phyloP scores from a whole-genome alignment of 2,797 vertebrate species.

The Peromyscus aztecus region DNA sequence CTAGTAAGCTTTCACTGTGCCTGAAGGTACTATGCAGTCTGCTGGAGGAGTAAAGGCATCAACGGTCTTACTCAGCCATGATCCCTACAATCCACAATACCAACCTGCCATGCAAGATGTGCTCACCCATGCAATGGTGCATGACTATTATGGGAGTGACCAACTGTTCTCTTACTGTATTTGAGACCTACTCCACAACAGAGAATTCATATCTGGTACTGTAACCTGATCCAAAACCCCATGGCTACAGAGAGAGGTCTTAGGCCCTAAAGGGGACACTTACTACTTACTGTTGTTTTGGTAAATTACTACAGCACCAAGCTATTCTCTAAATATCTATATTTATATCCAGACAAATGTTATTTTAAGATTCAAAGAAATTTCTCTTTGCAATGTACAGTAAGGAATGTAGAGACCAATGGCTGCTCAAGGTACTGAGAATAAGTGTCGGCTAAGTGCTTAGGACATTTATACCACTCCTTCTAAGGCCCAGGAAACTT shows the following conservation, averaged over 20 bases:
- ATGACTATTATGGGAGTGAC: not conserved
- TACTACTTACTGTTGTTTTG: not conserved
- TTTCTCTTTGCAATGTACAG: not conserved
- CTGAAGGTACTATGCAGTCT: not conserved
- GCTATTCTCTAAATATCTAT: not conserved
- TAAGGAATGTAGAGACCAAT: not conserved
- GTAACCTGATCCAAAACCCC: not conserved
- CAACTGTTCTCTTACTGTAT: not conserved
- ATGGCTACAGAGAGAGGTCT: not conserved
- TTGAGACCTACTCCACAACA: not conserved
- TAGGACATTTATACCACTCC: not conserved
- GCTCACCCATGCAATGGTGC: not conserved
- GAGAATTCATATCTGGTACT: not conserved
- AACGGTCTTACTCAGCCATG: not conserved
- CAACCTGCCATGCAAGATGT: not conserved
- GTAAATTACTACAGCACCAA: not conserved
- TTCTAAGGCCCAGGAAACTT: not conserved
- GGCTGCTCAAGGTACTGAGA: not conserved
- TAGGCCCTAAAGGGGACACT: not conserved
- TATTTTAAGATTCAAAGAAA: not conserved
- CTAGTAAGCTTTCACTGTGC: not conserved
- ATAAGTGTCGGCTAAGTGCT: not conserved
- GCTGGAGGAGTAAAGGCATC: not conserved
- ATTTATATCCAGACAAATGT: not conserved
- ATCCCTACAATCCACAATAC: not conserved